Evolutionary conservation across 1,140 invertebrate species (phyloP), one percentile per base, ranked within the genome.

Genomic region (Lepidotrigona ventralis): DNA sequence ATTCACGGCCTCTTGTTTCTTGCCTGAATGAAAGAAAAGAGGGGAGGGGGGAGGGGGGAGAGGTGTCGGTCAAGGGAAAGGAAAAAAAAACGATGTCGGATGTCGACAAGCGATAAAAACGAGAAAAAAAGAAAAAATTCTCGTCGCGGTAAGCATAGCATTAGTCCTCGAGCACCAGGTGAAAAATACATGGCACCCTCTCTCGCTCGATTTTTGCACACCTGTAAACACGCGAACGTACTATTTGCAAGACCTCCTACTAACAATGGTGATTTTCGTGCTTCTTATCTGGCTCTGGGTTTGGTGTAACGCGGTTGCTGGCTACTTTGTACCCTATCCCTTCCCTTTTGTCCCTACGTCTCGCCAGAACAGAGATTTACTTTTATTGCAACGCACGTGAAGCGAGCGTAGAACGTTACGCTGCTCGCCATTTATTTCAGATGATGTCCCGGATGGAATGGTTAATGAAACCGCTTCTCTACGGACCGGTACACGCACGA

Each of bases 221-320:
- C 79, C 83, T 83, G 79, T 88, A 88, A 83, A 89, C 86, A 88
- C 88, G 88, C 86, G 84, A 85, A 71, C 70, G 75, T 87, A 79
- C 77, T 78, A 88, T 82, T 79, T 87, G 83, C 89, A 88, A 91
- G 86, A 90, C 84, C 85, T 92, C 86, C 85, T 88, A 92, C 91
- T 92, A 92, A 92, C 90, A 93, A 88, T 91, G 90, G 91, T 92
- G 90, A 92, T 91, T 92, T 90, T 91, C 87, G 89, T 90, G 89
- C 90, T 92, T 90, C 89, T 90, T 92, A 90, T 91, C 87, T 90
- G 89, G 89, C 89, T 90, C 91, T 91, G 92, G 93, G 93, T 94
- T 94, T 94, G 93, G 93, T 94, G 93, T 94, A 90, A 93, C 92
- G 92, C 93, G 93, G 93, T 94, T 94, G 90, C 91, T 91, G 93